Evolutionary conservation across 1,140 invertebrate genomes (phyloP), one percentile per base, ranked within the genome.

Genomic region (Drosophila lowei): DNA sequence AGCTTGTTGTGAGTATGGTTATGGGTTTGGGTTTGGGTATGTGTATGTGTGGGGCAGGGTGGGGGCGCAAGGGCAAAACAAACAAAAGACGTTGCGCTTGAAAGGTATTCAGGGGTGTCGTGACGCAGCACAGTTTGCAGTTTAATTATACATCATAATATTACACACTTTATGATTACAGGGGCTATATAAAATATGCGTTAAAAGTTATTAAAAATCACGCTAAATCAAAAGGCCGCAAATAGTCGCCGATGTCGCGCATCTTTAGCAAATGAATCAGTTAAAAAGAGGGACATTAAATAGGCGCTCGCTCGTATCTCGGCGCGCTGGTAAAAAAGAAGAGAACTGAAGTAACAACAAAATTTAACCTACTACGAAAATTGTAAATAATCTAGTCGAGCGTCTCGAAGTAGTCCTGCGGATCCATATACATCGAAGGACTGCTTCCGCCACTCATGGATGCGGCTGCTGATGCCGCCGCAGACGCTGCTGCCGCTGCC

Each of bases 341-440:
- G 64, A 42, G 64, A 75, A 75, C 70, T 70, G 57, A 80, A 80
- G 60, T 81, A 86, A 86, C 81, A 86, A 86, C 81, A 86, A 85
- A 80, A 85, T 80, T 85, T 81, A 85, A 63, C 77, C 75, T 78
- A 79, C 64, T 86, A 53, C 63, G 70, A 66, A 38, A 38, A 79
- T 79, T 65, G 57, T 66, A 67, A 67, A 66, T 77, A 56, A 80
- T 62, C 77, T 79, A 86, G 60, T 86, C 81, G 70, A 86, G 81
- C 52, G 81, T 88, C 70, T 86, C 81, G 47, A 81, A 84, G 43
- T 64, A 86, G 65, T 86, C 81, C 48, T 74, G 77, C 64, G 81
- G 81, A 65, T 86, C 83, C 28, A 63, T 78, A 57, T 77, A 86
- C 75, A 85, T 64, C 44, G 67, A 72, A 30, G 73, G 68, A 47